Evolutionary conservation across 2,797 vertebrate species (phyloP), one percentile per base, ranked within the genome.

Genomic region (Lateolabrax maculatus): DNA sequence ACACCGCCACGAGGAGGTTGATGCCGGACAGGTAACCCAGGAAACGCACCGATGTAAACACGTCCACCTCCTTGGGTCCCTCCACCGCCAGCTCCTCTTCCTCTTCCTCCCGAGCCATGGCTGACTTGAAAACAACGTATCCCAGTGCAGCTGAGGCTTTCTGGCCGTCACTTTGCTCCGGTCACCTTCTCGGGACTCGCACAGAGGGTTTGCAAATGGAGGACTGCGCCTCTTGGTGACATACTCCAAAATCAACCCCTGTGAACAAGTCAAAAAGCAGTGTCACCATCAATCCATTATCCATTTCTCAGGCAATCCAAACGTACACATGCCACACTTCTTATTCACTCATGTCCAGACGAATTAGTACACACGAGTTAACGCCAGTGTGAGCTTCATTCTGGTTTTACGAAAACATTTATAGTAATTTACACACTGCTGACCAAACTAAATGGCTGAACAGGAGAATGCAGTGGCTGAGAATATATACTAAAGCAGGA

Each of bases 1-100:
- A 99, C 72, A 99, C 95, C 1, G 98, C 98, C 81, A 99, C 97
- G 4, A 99, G 71, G 9, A 99, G 92, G 87, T 94, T 98, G 87
- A 99, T 79, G 86, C 96, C 96, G 93, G 98, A 97, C 79, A 99
- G 94, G 91, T 97, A 99, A 85, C 98, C 98, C 53, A 99, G 95
- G 81, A 96, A 99, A 23, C 96, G 95, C 58, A 99, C 94, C 0
- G 97, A 98, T 0, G 97, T 97, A 75, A 97, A 97, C 95, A 98
- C 91, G 90, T 97, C 97, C 84, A 95, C 95, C 89, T 96, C 96
- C 81, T 91, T 93, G 10, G 81, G 75, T 1, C 27, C 68, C 0
- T 57, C 44, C 1, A 27, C 94, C 5, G 95, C 96, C 64, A 94
- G 94, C 86, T 96, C 96, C 87, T 97, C 93, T 57, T 93, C 89